A percentile compares a stretch with the other conserved stretches of the same genome.
Conservation (phyloP, 2,888 invertebrate genomes). For the Athalia cordata region DNA sequence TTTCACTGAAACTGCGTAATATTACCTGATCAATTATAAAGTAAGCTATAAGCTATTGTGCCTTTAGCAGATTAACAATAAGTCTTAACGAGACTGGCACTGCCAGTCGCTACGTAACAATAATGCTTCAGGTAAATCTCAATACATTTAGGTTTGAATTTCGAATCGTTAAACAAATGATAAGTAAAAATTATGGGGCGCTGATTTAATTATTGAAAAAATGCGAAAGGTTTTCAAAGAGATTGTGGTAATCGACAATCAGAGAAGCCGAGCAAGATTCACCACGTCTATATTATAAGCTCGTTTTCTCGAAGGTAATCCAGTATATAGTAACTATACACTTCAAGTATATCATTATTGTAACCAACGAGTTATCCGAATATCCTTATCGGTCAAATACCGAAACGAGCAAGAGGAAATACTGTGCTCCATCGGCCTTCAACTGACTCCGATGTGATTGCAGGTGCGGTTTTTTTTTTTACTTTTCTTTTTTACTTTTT, state of each 20-base stretch:
- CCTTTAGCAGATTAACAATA: not conserved
- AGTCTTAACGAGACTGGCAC: not conserved
- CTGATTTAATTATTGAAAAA: too few relatives aligned
- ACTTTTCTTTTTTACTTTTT: not conserved
- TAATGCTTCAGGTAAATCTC: not conserved
- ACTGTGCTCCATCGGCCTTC: not conserved
- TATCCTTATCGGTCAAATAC: slow-evolving; percentile 12
- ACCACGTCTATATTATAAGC: not conserved
- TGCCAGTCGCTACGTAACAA: too few relatives aligned
- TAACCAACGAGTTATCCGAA: slow-evolving; percentile 20
- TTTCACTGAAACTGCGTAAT: not conserved
- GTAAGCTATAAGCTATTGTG: not conserved
- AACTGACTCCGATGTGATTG: not conserved
- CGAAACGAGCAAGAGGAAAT: not conserved
- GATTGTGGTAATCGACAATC: not conserved
- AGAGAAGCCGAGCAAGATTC: not conserved
- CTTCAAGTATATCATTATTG: slow-evolving; percentile 1
- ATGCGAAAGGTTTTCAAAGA: not conserved
- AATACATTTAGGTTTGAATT: not conserved
- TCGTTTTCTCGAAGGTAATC: not conserved
- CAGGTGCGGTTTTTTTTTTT: slow-evolving; percentile 5
- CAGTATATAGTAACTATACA: too few relatives aligned
- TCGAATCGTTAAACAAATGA: too few relatives aligned
- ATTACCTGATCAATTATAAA: not conserved
- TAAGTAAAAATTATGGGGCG: too few relatives aligned